These are phyloP conservation scores for Thereuonema tuberculata DNA, from an alignment of 1,140 invertebrate genomes.

Conservation along the genomic window DNA sequence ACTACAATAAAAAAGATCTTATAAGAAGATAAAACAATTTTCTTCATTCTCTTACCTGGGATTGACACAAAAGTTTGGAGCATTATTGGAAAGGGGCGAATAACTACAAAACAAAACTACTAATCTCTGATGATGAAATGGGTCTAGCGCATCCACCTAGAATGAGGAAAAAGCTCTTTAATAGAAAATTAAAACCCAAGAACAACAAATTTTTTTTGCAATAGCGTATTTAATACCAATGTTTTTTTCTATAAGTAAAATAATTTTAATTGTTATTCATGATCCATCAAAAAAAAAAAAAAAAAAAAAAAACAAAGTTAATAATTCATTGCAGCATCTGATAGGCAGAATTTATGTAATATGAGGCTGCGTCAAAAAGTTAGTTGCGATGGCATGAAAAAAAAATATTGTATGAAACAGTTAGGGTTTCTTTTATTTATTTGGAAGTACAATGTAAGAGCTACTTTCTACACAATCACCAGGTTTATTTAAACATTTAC, in stretches of 20 bases:
- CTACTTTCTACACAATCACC: too few species aligned
- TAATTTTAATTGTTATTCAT: too few species aligned
- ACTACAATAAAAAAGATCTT: too few species aligned
- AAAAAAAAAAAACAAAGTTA: background rate
- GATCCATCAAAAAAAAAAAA: background rate
- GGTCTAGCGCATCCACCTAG: conserved; percentile 63
- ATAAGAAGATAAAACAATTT: too few species aligned
- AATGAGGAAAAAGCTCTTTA: conserved; percentile 3
- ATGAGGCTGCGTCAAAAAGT: background rate
- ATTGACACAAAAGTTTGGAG: conserved; percentile 74
- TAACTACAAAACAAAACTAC: conserved; percentile 87
- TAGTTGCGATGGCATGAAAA: too few species aligned
- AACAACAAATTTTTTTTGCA: background rate
- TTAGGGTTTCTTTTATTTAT: too few species aligned
- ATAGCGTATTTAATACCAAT: background rate
- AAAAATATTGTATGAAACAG: too few species aligned
- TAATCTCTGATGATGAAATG: conserved; percentile 71
- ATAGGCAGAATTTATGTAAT: background rate
- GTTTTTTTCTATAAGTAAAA: too few species aligned
- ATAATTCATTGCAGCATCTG: background rate
- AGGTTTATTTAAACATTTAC: too few species aligned
- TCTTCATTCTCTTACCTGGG: conserved; percentile 71
- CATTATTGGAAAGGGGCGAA: conserved; percentile 58
- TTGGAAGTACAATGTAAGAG: too few species aligned
- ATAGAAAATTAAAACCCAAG: background rate